Base-by-base conservation (phyloP, 2,113 vertebrate species). In the Dunckerocampus dactyliophorus region DNA sequence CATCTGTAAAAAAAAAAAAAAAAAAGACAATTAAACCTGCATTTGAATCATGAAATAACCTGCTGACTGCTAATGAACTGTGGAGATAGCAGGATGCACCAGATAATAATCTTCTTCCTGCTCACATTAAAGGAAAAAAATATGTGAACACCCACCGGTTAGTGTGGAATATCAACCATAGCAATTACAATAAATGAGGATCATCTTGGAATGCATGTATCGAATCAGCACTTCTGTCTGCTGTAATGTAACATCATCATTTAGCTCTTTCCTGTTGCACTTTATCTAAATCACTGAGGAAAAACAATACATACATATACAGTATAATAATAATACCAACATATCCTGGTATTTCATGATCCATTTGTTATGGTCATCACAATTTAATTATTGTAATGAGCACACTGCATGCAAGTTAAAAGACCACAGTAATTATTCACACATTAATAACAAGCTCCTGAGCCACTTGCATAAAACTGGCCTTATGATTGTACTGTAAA, bases 61-160 rank as follows among this genome's bases (percentile, higher is more conserved):
- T 82, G 69, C 80, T 74, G 77, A 80, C 72, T 83, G 66, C 75
- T 84, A 81, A 86, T 85, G 71, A 82, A 74, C 50, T 71, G 78
- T 80, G 70, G 49, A 82, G 71, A 71, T 62, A 55, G 47, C 58
- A 66, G 72, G 67, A 62, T 69, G 61, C 70, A 61, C 54, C 21
- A 76, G 55, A 76, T 75, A 71, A 85, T 78, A 71, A 80, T 67
- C 58, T 46, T 39, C 48, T 70, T 82, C 69, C 65, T 47, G 59
- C 58, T 71, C 51, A 71, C 57, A 61, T 43, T 4, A 22, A 24
- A 24, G 22, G 43, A 42, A 16, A 56, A 59, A 50, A 50, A 74
- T 58, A 76, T 74, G 46, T 47, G 63, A 68, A 79, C 72, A 71
- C 69, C 67, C 60, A 63, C 49, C 13, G 59, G 70, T 57, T 64